Conservation (phyloP, 2,113 vertebrate species). For the Paramormyrops kingsleyae region DNA sequence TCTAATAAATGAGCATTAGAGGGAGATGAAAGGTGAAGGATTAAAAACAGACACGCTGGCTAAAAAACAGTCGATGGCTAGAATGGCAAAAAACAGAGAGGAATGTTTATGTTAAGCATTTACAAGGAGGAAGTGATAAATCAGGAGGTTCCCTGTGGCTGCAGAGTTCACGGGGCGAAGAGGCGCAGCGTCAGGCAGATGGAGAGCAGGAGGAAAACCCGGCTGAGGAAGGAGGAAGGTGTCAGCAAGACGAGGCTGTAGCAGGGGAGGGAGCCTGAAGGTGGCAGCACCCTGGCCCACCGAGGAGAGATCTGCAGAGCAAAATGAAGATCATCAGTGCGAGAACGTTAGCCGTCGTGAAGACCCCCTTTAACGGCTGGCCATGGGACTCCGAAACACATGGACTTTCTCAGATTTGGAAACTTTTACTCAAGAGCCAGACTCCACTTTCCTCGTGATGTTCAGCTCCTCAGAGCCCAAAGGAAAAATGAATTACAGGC, state of each 20-base stretch:
- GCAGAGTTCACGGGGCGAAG: neutral
- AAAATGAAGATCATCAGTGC: neutral
- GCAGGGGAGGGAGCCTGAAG: neutral
- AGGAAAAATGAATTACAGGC: neutral
- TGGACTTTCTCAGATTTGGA: neutral
- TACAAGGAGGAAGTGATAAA: slow-evolving; percentile 12
- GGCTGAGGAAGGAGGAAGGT: neutral
- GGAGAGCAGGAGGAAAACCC: neutral
- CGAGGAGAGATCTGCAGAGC: neutral
- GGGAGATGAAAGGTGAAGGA: neutral
- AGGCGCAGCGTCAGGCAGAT: neutral
- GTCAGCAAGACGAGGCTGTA: neutral
- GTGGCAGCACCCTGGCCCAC: neutral
- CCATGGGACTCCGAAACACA: neutral
- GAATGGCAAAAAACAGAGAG: neutral
- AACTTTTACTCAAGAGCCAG: neutral
- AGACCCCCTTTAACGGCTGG: neutral
- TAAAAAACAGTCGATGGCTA: neutral
- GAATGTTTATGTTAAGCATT: slow-evolving; percentile 9
- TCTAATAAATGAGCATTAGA: neutral
- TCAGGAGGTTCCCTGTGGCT: neutral
- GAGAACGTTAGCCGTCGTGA: neutral
- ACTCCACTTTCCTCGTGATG: neutral
- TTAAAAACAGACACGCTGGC: neutral
- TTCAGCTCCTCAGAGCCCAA: neutral